Base-by-base conservation (phyloP, 2,113 vertebrate genomes). In the Pristiophorus japonicus region DNA sequence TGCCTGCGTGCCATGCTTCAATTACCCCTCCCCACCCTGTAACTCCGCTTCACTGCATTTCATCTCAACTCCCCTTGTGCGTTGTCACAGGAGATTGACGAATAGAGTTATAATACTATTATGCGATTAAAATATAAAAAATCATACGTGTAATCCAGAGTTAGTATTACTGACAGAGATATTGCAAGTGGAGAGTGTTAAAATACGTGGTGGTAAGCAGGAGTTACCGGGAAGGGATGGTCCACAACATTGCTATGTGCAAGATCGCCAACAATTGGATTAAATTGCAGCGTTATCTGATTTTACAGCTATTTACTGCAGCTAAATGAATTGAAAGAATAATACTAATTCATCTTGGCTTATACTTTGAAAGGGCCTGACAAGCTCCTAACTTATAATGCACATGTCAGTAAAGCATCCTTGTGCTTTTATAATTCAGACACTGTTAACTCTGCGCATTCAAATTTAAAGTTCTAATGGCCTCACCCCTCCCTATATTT, bases 281-380 rank as follows among this genome's bases (percentile, higher is more conserved):
- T 94, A 94, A 94, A 70, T 70, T 63, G 88, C 88, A 73, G 93
- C 66, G 45, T 94, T 94, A 94, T 94, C 65, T 47, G 63, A 94
- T 94, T 94, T 70, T 45, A 70, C 88, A 94, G 65, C 65, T 45
- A 70, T 45, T 94, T 65, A 94, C 66, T 70, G 93, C 27, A 94
- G 93, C 93, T 67, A 70, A 94, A 94, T 94, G 45, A 94, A 94
- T 94, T 67, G 93, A 51, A 94, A 94, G 93, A 94, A 94, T 73
- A 67, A 73, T 94, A 94, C 93, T 73, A 70, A 94, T 94, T 47
- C 93, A 94, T 70, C 45, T 34, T 51, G 65, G 65, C 66, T 70
- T 70, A 66, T 92, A 59, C 66, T 94, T 51, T 70, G 93, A 34
- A 70, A 70, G 42, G n/a, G 88, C 88, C 88, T 92, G 88, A 59